Evolutionary conservation across 2,888 invertebrate genomes (phyloP), one percentile per base, ranked within the genome.

Genomic region (Cerceris ruficornis): DNA sequence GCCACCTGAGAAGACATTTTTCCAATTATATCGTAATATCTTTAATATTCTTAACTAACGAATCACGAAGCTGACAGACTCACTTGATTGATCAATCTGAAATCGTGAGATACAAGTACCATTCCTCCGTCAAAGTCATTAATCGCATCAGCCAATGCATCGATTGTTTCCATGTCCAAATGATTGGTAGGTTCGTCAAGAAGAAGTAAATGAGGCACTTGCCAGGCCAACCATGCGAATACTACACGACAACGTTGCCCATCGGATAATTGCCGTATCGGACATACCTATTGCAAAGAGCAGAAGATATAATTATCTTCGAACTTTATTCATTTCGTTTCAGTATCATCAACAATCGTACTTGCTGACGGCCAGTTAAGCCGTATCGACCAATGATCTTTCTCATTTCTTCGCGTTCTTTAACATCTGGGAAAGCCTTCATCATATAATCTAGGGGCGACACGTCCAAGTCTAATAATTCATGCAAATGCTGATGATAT

Each of bases 61-160:
- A 2, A 7, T 14, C 9, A 14, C 1, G 9, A 6, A 64, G 2
- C 39, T 28, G 4, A 28, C 28, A 28, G 52, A 85, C 89, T 87
- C 92, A 98, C 99, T 95, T 99, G 99, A 93, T 97, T 98, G 82
- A 99, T 99, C 69, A 99, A 96, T 92, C 99, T 95, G 95, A 99
- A 99, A 95, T 99, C 99, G 97, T 99, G 99, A 93, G 98, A 98
- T 89, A 99, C 99, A 39, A 99, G 95, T 82, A 99, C 98, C 97
- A 99, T 96, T 84, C 99, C 99, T 58, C 99, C 99, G 85, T 98
- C 98, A 91, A 98, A 99, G 90, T 98, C 98, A 91, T 98, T 98
- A 88, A 99, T 96, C 41, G 99, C 99, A 87, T 99, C 99, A 0
- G 98, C 99, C 70, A 99, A 94, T 0, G 99, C 98, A 93, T 99